phyloP scores from a whole-genome alignment of 2,888 invertebrate species.

The Noctua janthe region DNA sequence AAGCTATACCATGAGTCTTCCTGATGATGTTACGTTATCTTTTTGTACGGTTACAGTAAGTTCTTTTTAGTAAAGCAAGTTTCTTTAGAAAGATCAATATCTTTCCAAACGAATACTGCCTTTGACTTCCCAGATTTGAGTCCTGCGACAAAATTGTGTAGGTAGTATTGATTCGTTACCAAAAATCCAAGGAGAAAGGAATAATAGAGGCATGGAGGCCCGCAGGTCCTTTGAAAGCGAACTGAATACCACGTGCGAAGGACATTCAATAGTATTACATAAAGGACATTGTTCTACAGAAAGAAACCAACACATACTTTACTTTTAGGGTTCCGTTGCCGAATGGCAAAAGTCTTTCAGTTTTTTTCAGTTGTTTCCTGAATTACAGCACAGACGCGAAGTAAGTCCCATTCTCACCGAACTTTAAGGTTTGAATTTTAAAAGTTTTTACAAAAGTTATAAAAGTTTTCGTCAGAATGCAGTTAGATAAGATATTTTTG shows the following conservation, averaged over 20 bases:
- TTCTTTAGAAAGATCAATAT: background rate
- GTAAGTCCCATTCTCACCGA: conserved; percentile 17
- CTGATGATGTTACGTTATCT: background rate
- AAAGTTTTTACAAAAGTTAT: conserved; percentile 20
- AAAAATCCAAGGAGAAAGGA: conserved; percentile 70
- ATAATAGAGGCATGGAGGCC: conserved; percentile 68
- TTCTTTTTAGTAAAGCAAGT: background rate
- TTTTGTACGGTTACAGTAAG: background rate
- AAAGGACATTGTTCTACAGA: conserved; percentile 73
- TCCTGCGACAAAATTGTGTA: conserved; percentile 15
- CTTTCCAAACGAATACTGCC: background rate
- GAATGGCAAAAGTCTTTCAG: conserved; percentile 27
- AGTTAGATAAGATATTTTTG: conserved; percentile 12
- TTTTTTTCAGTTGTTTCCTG: conserved; percentile 24
- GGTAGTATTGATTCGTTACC: conserved; percentile 56
- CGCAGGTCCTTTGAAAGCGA: conserved; percentile 67
- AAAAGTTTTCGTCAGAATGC: background rate
- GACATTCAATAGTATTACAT: conserved; percentile 67
- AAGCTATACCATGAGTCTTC: too few species aligned
- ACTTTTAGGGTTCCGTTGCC: conserved; percentile 44
- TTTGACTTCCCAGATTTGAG: conserved; percentile 26
- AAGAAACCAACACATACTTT: conserved; percentile 62
- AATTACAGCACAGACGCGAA: conserved; percentile 10
- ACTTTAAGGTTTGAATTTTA: conserved; percentile 32
- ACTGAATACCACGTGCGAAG: conserved; percentile 66